These are phyloP conservation scores for Hafferia zeledoni DNA, from an alignment of 2,797 vertebrate genomes.

Conservation along the genomic window DNA sequence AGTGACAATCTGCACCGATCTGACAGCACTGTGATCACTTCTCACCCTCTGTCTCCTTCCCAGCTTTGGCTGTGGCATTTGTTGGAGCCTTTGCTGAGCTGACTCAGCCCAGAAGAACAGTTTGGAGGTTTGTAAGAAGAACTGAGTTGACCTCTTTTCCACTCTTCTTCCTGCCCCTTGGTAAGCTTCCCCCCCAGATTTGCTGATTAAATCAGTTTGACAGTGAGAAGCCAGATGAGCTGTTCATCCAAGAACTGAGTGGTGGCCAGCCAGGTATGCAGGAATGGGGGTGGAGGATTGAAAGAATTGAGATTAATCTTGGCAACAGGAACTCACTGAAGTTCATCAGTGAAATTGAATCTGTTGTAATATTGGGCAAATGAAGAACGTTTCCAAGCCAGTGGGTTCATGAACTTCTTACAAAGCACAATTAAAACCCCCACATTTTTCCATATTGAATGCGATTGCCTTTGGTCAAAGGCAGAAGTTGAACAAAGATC, in stretches of 20 bases:
- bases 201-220: background rate
- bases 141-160: background rate
- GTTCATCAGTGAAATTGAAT: background rate
- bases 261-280: background rate
- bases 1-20: background rate
- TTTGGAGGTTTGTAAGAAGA: background rate
- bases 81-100: background rate
- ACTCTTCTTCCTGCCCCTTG: background rate
- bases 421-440: background rate
- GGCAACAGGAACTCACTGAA: background rate
- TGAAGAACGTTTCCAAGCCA: background rate
- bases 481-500: background rate
- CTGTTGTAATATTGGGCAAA: background rate
- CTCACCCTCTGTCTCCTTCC: background rate
- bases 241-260: background rate
- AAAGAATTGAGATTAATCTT: background rate
- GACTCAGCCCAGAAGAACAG: background rate
- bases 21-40: background rate
- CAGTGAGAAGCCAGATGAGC: background rate
- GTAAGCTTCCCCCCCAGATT: background rate
- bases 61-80: background rate
- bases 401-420: background rate
- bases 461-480: background rate
- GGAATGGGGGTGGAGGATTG: background rate
- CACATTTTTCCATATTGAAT: background rate